Percentiles rank a stretch among this genome's conserved stretches.
phyloP scores from a whole-genome alignment of 2,797 vertebrate species.

The Channallabes apus region DNA sequence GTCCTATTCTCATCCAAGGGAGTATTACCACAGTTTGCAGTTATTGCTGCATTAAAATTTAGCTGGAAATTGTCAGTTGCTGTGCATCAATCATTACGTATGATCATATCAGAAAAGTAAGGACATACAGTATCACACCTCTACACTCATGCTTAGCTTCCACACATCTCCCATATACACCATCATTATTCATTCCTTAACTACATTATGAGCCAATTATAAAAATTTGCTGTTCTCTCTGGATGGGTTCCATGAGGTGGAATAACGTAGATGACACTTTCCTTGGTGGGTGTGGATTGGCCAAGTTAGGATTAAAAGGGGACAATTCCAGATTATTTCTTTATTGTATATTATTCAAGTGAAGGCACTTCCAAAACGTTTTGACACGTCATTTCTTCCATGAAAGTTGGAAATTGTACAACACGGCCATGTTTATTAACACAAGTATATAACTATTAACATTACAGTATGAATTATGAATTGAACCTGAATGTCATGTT shows the following conservation, averaged over 20 bases:
- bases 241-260: neutral
- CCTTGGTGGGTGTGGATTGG: neutral
- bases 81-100: neutral
- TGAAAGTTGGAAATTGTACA: neutral
- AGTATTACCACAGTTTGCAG: neutral
- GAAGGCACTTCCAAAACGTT: neutral
- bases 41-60: neutral
- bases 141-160: neutral
- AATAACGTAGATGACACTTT: too few species aligned
- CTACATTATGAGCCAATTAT: neutral
- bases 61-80: neutral
- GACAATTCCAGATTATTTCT: neutral
- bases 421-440: neutral
- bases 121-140: neutral
- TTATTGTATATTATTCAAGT: neutral
- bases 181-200: neutral
- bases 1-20: neutral
- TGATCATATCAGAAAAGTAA: neutral
- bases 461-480: neutral
- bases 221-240: neutral
- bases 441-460: neutral
- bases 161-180: too few species aligned
- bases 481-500: neutral
- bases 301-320: neutral
- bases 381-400: neutral